phyloP scores from a whole-genome alignment of 2,113 vertebrate species.

The rabbit (Oryctolagus cuniculus) region DNA sequence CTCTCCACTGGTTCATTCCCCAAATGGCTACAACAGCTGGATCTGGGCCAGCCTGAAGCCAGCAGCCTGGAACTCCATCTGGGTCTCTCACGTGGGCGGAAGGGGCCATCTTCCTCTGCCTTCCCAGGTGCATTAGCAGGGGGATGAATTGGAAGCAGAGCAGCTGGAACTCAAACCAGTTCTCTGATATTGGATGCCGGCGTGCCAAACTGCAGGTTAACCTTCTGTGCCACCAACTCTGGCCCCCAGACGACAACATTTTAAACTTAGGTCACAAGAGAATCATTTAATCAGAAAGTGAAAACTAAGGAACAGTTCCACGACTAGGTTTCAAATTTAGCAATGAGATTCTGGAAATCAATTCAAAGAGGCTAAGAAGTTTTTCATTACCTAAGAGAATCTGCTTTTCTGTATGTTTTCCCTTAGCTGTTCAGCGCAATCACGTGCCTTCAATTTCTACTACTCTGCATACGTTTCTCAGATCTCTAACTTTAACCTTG shows the following conservation, averaged over 20 bases:
- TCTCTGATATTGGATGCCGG: too few relatives aligned
- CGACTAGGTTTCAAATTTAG: not conserved
- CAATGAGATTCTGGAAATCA: not conserved
- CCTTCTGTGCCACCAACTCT: too few relatives aligned
- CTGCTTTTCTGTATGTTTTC: not conserved
- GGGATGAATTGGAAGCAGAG: too few relatives aligned
- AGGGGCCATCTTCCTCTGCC: too few relatives aligned
- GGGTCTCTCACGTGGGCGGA: too few relatives aligned
- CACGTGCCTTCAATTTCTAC: not conserved
- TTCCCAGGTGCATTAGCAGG: too few relatives aligned
- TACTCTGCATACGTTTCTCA: not conserved
- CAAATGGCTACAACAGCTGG: too few relatives aligned
- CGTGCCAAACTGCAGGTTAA: too few relatives aligned
- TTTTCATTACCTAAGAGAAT: not conserved
- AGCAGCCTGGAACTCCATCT: too few relatives aligned
- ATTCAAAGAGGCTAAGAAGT: conserved; percentile 8
- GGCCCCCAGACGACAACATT: not conserved
- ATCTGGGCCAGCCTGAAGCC: too few relatives aligned
- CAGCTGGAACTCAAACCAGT: too few relatives aligned
- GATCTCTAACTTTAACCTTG: not conserved
- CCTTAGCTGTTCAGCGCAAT: not conserved
- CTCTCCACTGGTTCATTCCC: too few relatives aligned
- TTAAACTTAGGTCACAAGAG: not conserved
- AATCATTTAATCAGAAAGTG: conserved; percentile 8
- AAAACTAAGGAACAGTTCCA: not conserved